Percentiles rank a stretch among this genome's conserved stretches.
Evolutionary conservation across 2,113 vertebrate species (phyloP).

Genomic region (Notarius quadriscutis): DNA sequence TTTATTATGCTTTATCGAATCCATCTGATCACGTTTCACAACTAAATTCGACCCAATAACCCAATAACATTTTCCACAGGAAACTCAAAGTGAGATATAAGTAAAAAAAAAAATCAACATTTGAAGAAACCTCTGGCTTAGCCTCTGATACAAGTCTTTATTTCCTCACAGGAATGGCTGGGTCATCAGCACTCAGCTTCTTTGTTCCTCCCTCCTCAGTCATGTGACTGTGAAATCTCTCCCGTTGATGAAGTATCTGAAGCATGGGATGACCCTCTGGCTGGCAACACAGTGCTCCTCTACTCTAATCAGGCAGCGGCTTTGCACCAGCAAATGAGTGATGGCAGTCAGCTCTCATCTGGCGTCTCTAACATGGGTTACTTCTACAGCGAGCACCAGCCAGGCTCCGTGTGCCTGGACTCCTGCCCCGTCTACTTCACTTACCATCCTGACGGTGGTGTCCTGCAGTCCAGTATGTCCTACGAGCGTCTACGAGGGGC

Average conservation of each 20-base stretch:
- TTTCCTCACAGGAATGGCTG: constrained; percentile 68
- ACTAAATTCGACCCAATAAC: background rate
- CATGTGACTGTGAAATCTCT: constrained; percentile 61
- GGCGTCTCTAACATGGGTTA: constrained; percentile 73
- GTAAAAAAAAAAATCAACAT: background rate
- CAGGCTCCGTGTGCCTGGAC: constrained; percentile 42
- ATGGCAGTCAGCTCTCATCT: constrained; percentile 53
- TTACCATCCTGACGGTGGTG: constrained; percentile 53
- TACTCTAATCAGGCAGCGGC: background rate
- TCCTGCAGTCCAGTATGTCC: background rate
- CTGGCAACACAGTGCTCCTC: background rate
- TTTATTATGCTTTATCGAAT: background rate
- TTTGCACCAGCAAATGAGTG: background rate
- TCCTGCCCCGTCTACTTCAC: constrained; percentile 62
- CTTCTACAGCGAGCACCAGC: constrained; percentile 61
- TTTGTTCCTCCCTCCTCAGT: constrained; percentile 46
- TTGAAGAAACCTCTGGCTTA: background rate
- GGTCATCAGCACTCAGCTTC: constrained; percentile 55
- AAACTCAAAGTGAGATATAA: background rate
- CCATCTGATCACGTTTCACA: too few relatives aligned
- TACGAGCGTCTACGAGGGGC: constrained; percentile 59
- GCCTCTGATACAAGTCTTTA: background rate
- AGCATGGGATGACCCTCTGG: constrained; percentile 28
- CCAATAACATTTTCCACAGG: background rate
- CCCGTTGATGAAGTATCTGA: constrained; percentile 59